Evolutionary conservation across 2,888 invertebrate genomes (phyloP), one percentile per base, ranked within the genome.

Genomic region (Augiades crinisus): DNA sequence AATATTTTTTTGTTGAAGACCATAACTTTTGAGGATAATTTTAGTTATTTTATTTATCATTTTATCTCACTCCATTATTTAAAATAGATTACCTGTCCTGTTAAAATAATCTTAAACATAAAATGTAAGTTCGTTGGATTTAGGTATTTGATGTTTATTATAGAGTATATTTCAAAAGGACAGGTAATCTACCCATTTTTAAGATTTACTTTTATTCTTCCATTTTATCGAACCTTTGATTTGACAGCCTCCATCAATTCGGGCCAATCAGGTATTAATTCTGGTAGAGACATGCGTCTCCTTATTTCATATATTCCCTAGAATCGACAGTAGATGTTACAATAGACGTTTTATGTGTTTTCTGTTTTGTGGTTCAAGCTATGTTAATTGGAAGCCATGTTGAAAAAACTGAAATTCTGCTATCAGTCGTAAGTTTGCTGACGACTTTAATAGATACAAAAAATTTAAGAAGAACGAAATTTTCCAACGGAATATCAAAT

Each of bases 261-360:
- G 75, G 95, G 95, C 94, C 95, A 95, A 90, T 95, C 95, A 72
- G 93, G 93, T 82, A 95, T 93, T 78, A 95, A 82, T 90, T 93
- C 93, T 76, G 90, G 90, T 64, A 93, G 90, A 86, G 92, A 92
- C 88, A 92, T 92, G 69, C 92, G 91, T 89, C 93, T 92, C 86
- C 90, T 90, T 84, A 92, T 92, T 75, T 92, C 90, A 91, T 92
- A 93, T 80, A 93, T 86, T 76, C 91, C 93, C 93, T 93, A 92
- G 82, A 91, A 91, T 87, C 83, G 82, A 79, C 70, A 82, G 71
- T 63, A 74, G 63, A 70, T 64, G 77, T 81, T 79, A 81, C 65
- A 67, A 59, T 58, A 47, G 54, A 36, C 31, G 33, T 24, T 38
- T 45, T 17, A 22, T 24, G 16, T 37, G n/a, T 38, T 38, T 13